Evolutionary conservation across 2,888 invertebrate genomes (phyloP).

Genomic region (Tuberolachnus salignus): DNA sequence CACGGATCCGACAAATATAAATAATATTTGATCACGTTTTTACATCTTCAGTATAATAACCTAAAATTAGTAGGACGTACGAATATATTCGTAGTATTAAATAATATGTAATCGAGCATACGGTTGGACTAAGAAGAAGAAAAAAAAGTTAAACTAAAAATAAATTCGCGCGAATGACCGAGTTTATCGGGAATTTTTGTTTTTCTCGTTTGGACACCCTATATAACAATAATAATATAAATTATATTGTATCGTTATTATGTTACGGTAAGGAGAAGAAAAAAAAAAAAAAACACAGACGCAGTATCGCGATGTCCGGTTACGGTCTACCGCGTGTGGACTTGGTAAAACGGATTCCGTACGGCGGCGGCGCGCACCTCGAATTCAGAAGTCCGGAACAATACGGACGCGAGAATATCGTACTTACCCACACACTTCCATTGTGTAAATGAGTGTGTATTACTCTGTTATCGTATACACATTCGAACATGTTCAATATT

Average conservation of each 20-base stretch:
- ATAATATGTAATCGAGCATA: background rate
- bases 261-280: background rate
- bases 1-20: too few relatives aligned
- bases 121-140: background rate
- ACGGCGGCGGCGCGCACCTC: constrained; percentile 6
- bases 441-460: constrained; percentile 1
- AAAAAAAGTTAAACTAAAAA: too few relatives aligned
- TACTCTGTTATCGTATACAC: constrained; percentile 7
- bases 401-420: background rate
- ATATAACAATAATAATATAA: background rate
- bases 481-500: constrained; percentile 4
- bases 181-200: background rate
- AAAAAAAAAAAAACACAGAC: background rate
- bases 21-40: too few relatives aligned
- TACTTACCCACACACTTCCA: constrained; percentile 2
- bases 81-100: too few relatives aligned
- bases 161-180: background rate
- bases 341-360: constrained; percentile 35
- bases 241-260: background rate
- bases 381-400: constrained; percentile 33
- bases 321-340: constrained; percentile 30
- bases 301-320: constrained; percentile 11
- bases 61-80: too few relatives aligned
- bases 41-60: too few relatives aligned
- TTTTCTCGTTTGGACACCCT: constrained; percentile 10